Evolutionary conservation across 92 coral and sea anemone species (phyloP).

Genomic region (Siderastrea siderea): DNA sequence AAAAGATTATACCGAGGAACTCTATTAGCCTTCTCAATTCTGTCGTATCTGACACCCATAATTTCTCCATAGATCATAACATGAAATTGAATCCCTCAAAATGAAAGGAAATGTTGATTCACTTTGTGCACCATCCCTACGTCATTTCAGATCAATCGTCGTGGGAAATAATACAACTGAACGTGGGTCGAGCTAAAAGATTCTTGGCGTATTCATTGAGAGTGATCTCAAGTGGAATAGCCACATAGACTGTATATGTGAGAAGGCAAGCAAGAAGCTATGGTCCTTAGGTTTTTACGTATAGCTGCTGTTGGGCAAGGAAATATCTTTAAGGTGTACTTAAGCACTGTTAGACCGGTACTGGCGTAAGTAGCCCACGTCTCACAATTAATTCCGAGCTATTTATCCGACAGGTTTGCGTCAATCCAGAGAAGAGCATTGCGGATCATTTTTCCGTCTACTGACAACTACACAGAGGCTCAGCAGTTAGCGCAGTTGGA

Average conservation of each 20-base stretch:
- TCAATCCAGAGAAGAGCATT: neutral
- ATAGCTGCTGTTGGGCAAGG: conserved; percentile 34
- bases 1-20: conserved; percentile 36
- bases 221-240: conserved; percentile 40
- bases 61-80: neutral
- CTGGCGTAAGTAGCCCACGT: conserved; percentile 53
- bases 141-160: conserved; percentile 23
- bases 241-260: conserved; percentile 33
- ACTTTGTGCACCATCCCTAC: conserved; percentile 21
- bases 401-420: conserved; percentile 17
- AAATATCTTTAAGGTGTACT: conserved; percentile 42
- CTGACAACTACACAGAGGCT: too few relatives aligned
- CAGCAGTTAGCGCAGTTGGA: too few relatives aligned
- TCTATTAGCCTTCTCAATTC: neutral
- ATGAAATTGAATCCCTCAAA: conserved; percentile 46
- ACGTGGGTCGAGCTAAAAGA: conserved; percentile 49
- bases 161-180: conserved; percentile 38
- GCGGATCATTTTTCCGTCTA: too few relatives aligned
- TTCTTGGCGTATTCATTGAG: conserved; percentile 26
- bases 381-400: conserved; percentile 53
- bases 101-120: conserved; percentile 53
- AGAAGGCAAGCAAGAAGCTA: conserved; percentile 33
- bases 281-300: conserved; percentile 29
- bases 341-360: conserved; percentile 45
- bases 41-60: neutral